Conservation (phyloP, 2,113 vertebrate genomes). For the Trinectes maculatus region DNA sequence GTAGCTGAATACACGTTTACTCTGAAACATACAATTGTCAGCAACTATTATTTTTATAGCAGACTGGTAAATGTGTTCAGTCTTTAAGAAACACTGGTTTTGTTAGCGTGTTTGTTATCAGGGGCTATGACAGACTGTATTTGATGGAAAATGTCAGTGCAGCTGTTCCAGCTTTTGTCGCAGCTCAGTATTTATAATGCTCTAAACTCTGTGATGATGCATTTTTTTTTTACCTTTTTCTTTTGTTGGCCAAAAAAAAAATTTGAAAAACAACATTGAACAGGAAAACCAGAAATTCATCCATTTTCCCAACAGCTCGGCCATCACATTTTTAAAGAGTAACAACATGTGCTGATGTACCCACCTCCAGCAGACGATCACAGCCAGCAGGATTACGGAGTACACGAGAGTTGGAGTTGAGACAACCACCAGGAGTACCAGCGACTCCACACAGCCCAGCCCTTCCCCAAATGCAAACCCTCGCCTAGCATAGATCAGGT, state of each 20-base stretch:
- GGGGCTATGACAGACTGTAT: too few species aligned
- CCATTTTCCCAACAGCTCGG: neutral
- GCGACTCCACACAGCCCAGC: conserved; percentile 89
- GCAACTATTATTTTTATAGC: too few species aligned
- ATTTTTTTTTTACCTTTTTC: neutral
- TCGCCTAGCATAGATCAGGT: conserved; percentile 79
- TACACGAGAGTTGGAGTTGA: conserved; percentile 92
- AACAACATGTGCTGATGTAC: conserved; percentile 50
- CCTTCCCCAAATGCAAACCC: conserved; percentile 60
- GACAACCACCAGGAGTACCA: conserved; percentile 90
- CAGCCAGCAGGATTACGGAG: conserved; percentile 89
- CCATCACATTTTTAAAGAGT: too few species aligned
- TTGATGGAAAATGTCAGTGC: too few species aligned
- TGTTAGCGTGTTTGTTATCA: too few species aligned
- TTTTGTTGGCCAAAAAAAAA: too few species aligned
- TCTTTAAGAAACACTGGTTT: too few species aligned
- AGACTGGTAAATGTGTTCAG: too few species aligned
- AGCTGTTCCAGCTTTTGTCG: neutral
- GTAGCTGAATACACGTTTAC: too few species aligned
- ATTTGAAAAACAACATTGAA: neutral
- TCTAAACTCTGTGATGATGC: neutral
- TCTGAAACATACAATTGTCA: too few species aligned
- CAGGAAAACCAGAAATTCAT: neutral
- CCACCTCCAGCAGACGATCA: conserved; percentile 95
- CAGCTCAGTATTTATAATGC: neutral